Conservation (phyloP, 2,113 vertebrate genomes). For the Tympanuchus pallidicinctus region DNA sequence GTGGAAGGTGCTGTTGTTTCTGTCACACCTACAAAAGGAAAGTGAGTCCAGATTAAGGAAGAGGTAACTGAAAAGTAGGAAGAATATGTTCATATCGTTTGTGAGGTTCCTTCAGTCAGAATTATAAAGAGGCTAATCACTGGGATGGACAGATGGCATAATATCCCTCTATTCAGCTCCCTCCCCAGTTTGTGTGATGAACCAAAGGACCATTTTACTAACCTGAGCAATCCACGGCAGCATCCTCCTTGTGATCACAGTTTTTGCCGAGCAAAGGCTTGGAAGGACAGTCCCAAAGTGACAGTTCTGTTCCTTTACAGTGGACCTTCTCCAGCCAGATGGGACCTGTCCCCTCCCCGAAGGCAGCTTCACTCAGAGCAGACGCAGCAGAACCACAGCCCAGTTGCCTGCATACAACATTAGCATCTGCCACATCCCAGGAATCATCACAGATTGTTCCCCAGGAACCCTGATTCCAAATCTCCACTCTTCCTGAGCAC, state of each 20-base stretch:
- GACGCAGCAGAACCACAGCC: slow-evolving; percentile 55
- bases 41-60: neutral
- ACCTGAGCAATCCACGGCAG: slow-evolving; percentile 75
- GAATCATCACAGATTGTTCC: slow-evolving; percentile 63
- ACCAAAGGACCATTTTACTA: slow-evolving; percentile 23
- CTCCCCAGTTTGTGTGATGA: neutral
- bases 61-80: neutral
- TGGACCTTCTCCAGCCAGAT: slow-evolving; percentile 75
- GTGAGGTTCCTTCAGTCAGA: neutral
- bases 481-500: slow-evolving; percentile 67
- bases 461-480: slow-evolving; percentile 64
- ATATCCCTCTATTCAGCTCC: neutral
- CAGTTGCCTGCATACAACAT: slow-evolving; percentile 56
- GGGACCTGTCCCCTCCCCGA: slow-evolving; percentile 58
- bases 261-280: neutral
- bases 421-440: slow-evolving; percentile 44
- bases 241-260: slow-evolving; percentile 73
- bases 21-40: slow-evolving; percentile 37
- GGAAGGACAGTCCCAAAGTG: slow-evolving; percentile 68
- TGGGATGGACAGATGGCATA: neutral
- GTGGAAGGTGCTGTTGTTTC: slow-evolving; percentile 15
- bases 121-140: neutral
- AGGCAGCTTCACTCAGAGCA: slow-evolving; percentile 56
- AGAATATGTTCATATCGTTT: neutral
- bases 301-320: slow-evolving; percentile 68